Evolutionary conservation across 2,113 vertebrate genomes (phyloP).

Genomic region (Thalassarche chlororhynchos): DNA sequence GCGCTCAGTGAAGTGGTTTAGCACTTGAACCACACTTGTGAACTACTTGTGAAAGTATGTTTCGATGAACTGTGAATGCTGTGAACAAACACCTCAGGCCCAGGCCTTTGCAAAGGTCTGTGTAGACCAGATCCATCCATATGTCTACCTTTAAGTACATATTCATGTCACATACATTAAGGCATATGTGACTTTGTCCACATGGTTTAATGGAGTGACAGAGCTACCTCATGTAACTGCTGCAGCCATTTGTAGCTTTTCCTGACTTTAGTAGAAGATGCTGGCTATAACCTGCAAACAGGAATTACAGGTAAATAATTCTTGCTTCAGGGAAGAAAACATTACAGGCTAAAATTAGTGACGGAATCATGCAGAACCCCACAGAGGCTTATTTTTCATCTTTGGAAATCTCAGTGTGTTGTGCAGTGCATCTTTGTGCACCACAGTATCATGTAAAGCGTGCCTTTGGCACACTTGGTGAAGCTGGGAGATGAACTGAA

Average conservation of each 20-base stretch:
- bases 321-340: not conserved
- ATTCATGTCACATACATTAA: not conserved
- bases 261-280: not conserved
- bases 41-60: not conserved
- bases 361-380: not conserved
- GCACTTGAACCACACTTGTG: not conserved
- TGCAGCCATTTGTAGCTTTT: not conserved
- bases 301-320: not conserved
- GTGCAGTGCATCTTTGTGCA: not conserved
- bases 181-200: not conserved
- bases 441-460: not conserved
- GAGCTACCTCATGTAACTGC: not conserved
- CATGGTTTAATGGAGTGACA: not conserved
- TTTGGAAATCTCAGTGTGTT: not conserved
- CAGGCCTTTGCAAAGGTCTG: not conserved
- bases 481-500: not conserved
- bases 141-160: not conserved
- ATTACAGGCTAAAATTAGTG: not conserved
- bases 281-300: not conserved
- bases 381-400: not conserved
- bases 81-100: not conserved
- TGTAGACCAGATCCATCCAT: not conserved
- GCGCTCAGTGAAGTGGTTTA: not conserved
- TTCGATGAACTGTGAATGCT: not conserved
- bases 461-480: not conserved